Percentiles rank a stretch among this genome's conserved stretches.
phyloP scores from a whole-genome alignment of 2,888 invertebrate species.

The Plagodis dolabraria region DNA sequence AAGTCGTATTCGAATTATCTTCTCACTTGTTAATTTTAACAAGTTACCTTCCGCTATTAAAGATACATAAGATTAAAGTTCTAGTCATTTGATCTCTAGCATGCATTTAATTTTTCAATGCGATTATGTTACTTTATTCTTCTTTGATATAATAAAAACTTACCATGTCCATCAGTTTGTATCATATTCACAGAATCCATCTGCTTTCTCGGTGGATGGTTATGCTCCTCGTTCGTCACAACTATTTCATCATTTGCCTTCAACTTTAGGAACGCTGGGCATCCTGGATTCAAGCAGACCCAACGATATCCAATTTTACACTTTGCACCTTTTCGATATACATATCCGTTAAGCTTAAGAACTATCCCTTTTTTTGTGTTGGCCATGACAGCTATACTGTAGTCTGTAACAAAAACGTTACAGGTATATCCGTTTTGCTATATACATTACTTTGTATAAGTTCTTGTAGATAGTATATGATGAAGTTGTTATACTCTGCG shows the following conservation, averaged over 20 bases:
- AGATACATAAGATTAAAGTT: no score
- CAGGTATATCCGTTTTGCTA: no score
- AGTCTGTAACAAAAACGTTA: constrained; percentile 1
- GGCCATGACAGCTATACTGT: constrained; percentile 13
- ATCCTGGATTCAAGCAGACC: constrained; percentile 45
- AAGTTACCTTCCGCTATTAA: no score
- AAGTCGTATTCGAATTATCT: no score
- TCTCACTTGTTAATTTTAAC: no score
- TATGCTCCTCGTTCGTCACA: constrained; percentile 35
- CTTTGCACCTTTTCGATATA: constrained; percentile 44
- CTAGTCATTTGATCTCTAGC: not conserved
- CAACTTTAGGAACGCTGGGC: constrained; percentile 46
- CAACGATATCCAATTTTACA: constrained; percentile 47
- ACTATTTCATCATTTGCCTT: constrained; percentile 49
- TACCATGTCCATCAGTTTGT: constrained; percentile 10
- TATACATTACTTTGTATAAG: no score
- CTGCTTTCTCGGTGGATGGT: constrained; percentile 29
- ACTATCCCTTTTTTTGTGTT: constrained; percentile 10
- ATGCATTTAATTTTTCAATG: not conserved
- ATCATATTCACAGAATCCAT: constrained; percentile 11
- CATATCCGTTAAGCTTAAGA: constrained; percentile 18
- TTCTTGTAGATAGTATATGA: no score
- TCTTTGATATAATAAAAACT: constrained; percentile 4
- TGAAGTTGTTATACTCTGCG: no score
- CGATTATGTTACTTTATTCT: not conserved